These are phyloP conservation scores for Gulo gulo DNA, from an alignment of 2,113 vertebrate genomes.

Conservation along the genomic window DNA sequence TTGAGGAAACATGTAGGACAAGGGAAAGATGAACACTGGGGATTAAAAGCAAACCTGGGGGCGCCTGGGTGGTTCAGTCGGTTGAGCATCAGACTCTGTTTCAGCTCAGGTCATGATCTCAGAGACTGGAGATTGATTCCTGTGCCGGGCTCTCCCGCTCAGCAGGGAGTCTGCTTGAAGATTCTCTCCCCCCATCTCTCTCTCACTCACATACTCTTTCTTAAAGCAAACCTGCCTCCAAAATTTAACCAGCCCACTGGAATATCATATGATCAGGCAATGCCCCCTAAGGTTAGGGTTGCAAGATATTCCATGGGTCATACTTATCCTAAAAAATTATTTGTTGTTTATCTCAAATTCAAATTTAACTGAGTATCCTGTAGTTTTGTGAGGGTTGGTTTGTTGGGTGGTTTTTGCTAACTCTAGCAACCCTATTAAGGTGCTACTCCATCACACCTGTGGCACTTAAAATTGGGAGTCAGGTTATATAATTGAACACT, in stretches of 20 bases:
- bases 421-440: neutral
- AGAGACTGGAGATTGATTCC: neutral
- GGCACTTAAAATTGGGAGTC: slow-evolving; percentile 42
- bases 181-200: neutral
- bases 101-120: neutral
- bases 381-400: neutral
- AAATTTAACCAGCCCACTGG: neutral
- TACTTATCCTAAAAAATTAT: neutral
- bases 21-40: neutral
- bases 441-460: neutral
- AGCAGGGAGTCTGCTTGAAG: neutral
- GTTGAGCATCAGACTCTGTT: neutral
- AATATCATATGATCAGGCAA: slow-evolving; percentile 15
- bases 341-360: neutral
- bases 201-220: neutral
- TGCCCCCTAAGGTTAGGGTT: neutral
- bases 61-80: neutral
- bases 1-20: neutral
- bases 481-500: slow-evolving; percentile 20
- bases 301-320: neutral
- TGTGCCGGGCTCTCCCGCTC: neutral
- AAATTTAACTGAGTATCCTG: neutral
- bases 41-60: neutral
- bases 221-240: slow-evolving; percentile 30
- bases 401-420: neutral